Conservation (phyloP, 2,113 vertebrate species). For the Cathartes aura region DNA sequence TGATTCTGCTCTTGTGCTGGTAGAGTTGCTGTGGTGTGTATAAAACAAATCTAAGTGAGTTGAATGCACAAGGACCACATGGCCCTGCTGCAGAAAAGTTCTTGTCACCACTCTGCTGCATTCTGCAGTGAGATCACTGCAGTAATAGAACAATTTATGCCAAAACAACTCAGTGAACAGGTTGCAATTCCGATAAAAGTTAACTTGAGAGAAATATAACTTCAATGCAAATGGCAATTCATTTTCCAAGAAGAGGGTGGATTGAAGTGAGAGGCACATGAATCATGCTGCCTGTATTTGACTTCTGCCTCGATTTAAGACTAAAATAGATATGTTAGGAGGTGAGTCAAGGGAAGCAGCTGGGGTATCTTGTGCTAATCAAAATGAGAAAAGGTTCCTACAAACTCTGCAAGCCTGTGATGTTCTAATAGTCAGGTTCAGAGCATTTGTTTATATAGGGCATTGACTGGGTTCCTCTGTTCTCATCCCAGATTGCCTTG, state of each 20-base stretch:
- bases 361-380: background rate
- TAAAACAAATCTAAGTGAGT: background rate
- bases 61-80: background rate
- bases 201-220: background rate
- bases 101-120: background rate
- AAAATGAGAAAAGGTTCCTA: background rate
- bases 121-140: background rate
- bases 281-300: conserved; percentile 21
- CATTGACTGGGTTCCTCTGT: background rate
- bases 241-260: background rate
- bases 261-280: background rate
- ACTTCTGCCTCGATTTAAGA: conserved; percentile 26
- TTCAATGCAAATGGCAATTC: conserved; percentile 7
- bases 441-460: background rate
- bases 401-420: background rate
- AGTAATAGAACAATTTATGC: background rate
- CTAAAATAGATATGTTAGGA: background rate
- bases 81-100: background rate
- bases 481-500: background rate
- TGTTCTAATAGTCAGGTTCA: background rate
- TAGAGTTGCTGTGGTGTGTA: background rate
- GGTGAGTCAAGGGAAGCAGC: background rate
- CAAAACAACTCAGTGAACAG: background rate
- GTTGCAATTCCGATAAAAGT: conserved; percentile 8
- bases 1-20: background rate